A percentile compares a stretch with the other conserved stretches of the same genome.
These are phyloP conservation scores for Podarcis raffonei DNA, from an alignment of 2,113 vertebrate species.

Conservation along the genomic window DNA sequence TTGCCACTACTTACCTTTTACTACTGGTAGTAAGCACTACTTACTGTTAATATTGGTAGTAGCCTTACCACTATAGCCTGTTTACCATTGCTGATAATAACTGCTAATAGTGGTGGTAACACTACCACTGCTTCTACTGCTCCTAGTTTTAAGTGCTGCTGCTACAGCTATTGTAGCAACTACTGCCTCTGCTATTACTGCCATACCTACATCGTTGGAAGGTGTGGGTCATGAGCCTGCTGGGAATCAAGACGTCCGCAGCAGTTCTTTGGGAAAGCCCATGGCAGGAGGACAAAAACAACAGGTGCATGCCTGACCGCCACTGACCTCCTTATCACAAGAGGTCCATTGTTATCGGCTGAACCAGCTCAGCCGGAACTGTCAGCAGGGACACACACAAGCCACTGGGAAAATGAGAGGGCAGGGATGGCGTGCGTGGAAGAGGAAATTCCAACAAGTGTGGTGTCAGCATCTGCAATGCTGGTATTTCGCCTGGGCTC, in stretches of 20 bases:
- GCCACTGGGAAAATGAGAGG: too few species aligned
- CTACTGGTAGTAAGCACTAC: not conserved
- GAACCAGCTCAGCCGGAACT: conserved; percentile 22
- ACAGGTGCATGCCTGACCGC: not conserved
- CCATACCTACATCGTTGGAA: too few species aligned
- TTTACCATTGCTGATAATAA: not conserved
- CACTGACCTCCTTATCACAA: not conserved
- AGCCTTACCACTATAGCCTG: not conserved
- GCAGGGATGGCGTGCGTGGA: not conserved
- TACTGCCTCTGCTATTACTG: not conserved
- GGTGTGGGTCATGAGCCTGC: not conserved
- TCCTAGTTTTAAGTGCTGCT: too few species aligned
- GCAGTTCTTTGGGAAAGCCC: not conserved
- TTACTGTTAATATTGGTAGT: not conserved
- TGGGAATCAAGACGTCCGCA: not conserved
- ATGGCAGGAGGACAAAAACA: not conserved
- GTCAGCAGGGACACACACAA: not conserved
- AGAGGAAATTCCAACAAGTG: not conserved
- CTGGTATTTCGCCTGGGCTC: too few species aligned
- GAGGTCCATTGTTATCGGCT: conserved; percentile 2
- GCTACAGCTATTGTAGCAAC: not conserved
- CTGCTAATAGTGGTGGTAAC: not conserved
- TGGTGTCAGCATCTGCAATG: too few species aligned
- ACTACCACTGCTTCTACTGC: too few species aligned
- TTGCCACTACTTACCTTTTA: not conserved